Percentiles rank a stretch among this genome's conserved stretches.
phyloP scores from a whole-genome alignment of 92 coral and sea anemone species.

The Scolanthus callimorphus region DNA sequence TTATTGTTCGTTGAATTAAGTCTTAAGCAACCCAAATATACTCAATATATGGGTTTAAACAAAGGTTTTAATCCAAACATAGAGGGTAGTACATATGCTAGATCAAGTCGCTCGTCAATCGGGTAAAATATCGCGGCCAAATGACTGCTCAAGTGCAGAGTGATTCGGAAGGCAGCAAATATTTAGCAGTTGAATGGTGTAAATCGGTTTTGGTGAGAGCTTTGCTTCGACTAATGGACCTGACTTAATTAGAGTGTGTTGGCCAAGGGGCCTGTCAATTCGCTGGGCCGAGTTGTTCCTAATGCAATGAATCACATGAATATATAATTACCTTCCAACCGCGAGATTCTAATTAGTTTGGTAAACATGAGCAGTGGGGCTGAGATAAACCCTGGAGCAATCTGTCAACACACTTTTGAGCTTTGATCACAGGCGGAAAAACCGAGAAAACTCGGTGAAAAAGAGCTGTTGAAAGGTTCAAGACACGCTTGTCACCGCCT shows the following conservation, averaged over 20 bases:
- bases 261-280: conserved; percentile 29
- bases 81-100: too few species aligned
- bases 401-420: conserved; percentile 41
- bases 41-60: conserved; percentile 51
- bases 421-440: conserved; percentile 19
- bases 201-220: not conserved
- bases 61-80: conserved; percentile 51
- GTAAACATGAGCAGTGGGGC: conserved; percentile 71
- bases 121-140: too few species aligned
- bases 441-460: too few species aligned
- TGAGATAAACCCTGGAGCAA: conserved; percentile 38
- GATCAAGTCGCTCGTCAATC: too few species aligned
- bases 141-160: too few species aligned
- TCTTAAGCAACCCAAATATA: conserved; percentile 69
- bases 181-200: conserved; percentile 3
- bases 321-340: conserved; percentile 75
- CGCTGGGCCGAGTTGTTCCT: not conserved
- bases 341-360: conserved; percentile 82
- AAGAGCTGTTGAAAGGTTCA: not conserved
- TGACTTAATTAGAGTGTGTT: conserved; percentile 18
- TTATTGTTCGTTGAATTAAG: conserved; percentile 55
- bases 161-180: not conserved
- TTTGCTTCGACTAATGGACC: conserved; percentile 11
- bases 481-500: too few species aligned
- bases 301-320: conserved; percentile 66